A percentile compares a stretch with the other conserved stretches of the same genome.
Conservation (phyloP, 2,888 invertebrate genomes). For the Aleiodes leptofemur region DNA sequence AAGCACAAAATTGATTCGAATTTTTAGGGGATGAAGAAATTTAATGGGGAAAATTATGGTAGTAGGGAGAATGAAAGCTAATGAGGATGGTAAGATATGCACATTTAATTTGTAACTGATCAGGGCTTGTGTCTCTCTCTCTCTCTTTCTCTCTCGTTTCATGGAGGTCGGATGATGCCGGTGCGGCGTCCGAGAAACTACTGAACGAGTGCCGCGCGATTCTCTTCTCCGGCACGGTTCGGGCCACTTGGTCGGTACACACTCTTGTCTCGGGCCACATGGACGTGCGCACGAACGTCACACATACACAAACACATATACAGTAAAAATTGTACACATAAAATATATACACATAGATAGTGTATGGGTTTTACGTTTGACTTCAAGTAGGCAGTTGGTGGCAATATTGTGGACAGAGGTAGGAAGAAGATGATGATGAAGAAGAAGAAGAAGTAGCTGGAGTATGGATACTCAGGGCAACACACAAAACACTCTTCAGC, state of each 20-base stretch:
- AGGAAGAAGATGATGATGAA: conserved; percentile 32
- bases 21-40: neutral
- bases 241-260: conserved; percentile 61
- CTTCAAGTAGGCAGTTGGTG: conserved; percentile 33
- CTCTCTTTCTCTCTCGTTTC: conserved; percentile 56
- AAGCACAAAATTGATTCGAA: neutral
- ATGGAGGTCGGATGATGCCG: conserved; percentile 71
- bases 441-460: conserved; percentile 37
- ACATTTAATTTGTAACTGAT: conserved; percentile 22
- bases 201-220: conserved; percentile 73
- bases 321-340: conserved; percentile 5
- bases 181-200: conserved; percentile 74
- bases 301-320: conserved; percentile 44
- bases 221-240: conserved; percentile 71
- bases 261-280: conserved; percentile 50
- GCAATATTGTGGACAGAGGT: conserved; percentile 34
- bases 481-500: conserved; percentile 2
- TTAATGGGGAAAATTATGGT: neutral
- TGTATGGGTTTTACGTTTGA: conserved; percentile 17
- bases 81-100: conserved; percentile 7
- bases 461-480: neutral
- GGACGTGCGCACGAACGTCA: conserved; percentile 49
- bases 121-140: neutral
- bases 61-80: neutral
- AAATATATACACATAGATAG: conserved; percentile 19